Evolutionary conservation across 2,888 invertebrate genomes (phyloP), one percentile per base, ranked within the genome.

Genomic region (Lepeophtheirus nordmannii): DNA sequence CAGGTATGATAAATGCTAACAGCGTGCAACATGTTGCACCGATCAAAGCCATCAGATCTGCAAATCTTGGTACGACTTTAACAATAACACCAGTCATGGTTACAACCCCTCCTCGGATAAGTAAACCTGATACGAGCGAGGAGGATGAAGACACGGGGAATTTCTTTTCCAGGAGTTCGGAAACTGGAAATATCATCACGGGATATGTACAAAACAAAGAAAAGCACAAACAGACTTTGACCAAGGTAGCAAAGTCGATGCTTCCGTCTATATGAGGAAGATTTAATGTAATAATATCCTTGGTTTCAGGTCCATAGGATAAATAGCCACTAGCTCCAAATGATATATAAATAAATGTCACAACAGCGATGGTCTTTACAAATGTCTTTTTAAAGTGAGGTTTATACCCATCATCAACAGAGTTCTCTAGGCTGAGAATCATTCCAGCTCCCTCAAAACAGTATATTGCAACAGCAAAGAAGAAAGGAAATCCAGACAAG

Each of bases 381-480:
- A 78, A 76, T 70, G 73, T 75, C 39, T 75, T 74, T 70, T 71
- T 73, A 71, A 78, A 78, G 58, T 72, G 71, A 67, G 74, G 73
- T 67, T 76, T 69, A 23, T 73, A 68, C 59, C 73, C 71, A 67
- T 73, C 72, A 23, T 72, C 73, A 22, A 77, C 61, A 17, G 77
- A 77, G 38, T 73, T 70, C 70, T 78, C 77, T 60, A 78, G 69
- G 0, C 76, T 74, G 14, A 77, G 71, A 65, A 78, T 75, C 75
- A 78, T 76, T 7, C 78, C 78, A 67, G 77, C 77, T 40, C 78
- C 77, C 74, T 77, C 77, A 71, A 76, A 77, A 70, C 77, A 77
- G 69, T 77, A 77, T 61, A 77, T 76, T 64, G 76, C 72, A 38
- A 77, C 75, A 40, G 75, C 74, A 60, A 77, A 72, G 70, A 76